Conservation (phyloP, 2,888 invertebrate species). For the Kuschelorhynchus macadamiae region DNA sequence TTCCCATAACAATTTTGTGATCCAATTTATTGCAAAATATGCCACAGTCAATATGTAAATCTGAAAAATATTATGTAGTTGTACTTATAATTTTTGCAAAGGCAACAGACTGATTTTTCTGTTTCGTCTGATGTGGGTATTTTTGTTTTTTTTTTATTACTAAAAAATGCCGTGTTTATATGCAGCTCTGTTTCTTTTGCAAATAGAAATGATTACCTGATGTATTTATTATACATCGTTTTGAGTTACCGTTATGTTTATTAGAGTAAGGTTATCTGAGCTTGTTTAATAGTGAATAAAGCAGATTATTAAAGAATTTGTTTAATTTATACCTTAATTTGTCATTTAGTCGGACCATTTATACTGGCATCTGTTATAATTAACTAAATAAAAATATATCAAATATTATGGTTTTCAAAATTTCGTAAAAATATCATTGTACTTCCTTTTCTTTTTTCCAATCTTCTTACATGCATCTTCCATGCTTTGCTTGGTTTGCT, state of each 20-base stretch:
- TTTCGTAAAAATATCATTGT: too few relatives aligned
- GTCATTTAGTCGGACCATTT: too few relatives aligned
- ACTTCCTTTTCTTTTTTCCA: too few relatives aligned
- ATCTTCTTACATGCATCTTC: too few relatives aligned
- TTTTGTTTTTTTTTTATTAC: slow-evolving; percentile 30
- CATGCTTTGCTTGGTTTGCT: too few relatives aligned
- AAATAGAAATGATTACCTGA: slow-evolving; percentile 62
- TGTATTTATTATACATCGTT: slow-evolving; percentile 67
- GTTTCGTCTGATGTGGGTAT: slow-evolving; percentile 25
- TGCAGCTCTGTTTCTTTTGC: slow-evolving; percentile 58
- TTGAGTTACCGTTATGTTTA: slow-evolving; percentile 70
- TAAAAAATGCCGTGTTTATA: slow-evolving; percentile 8
- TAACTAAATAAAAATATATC: too few relatives aligned
- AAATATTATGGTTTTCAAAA: too few relatives aligned
- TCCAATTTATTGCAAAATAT: slow-evolving; percentile 40
- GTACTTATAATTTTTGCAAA: slow-evolving; percentile 59
- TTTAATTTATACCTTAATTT: slow-evolving; percentile 2
- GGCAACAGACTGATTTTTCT: slow-evolving; percentile 47
- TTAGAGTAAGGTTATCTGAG: slow-evolving; percentile 69
- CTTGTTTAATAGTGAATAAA: slow-evolving; percentile 68
- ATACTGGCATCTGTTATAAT: too few relatives aligned
- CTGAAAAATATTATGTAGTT: slow-evolving; percentile 52
- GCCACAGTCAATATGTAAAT: slow-evolving; percentile 38
- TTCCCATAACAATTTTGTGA: too few relatives aligned
- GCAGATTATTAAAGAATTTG: slow-evolving; percentile 41